Base-by-base conservation (phyloP, 2,113 vertebrate species). In the Dipodomys ordii region DNA sequence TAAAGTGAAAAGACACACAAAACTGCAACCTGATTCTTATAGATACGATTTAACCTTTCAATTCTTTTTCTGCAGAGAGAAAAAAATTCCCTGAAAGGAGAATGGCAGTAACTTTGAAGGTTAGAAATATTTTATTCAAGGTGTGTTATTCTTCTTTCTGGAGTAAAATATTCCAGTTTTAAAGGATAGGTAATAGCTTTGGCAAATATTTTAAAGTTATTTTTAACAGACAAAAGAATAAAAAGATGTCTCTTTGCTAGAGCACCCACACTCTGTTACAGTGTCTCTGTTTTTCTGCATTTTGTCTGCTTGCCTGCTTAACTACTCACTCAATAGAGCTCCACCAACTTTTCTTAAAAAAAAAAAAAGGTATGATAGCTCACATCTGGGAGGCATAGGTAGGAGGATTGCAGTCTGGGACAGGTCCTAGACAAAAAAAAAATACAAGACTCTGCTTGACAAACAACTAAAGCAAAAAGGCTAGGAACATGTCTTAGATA, bases 21-120 rank as follows among this genome's bases (percentile, higher is more conserved):
- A 74, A 76, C 27, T 89, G 57, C 16, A 92, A 78, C 44, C 62
- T 90, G 93, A 96, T 96, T 93, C n/a, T 90, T 87, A 94, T 22
- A 96, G 97, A 96, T 95, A 97, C 44, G 30, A 85, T 74, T 97
- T 97, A 97, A 97, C 96, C 78, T 84, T 96, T 93, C 79, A 57
- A 68, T 94, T 83, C 84, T 46, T 92, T 87, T 85, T 88, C 60
- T 72, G 23, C 15, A 64, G n/a, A 35, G 10, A 49, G 85, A 93
- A 65, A 57, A 57, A 72, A 53, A 90, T 30, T 11, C 23, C 74
- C 60, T 46, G 28, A 74, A 64, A 39, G 39, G 22, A 78, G 16
- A 82, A 89, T 60, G 64, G 2, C 23, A 76, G 53, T 8, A 76
- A 67, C 65, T 23, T 28, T 86, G 39, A 76, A 30, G 72, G 28